Percentiles rank a stretch among this genome's conserved stretches.
These are phyloP conservation scores for Habropoda laboriosa DNA, from an alignment of 1,140 invertebrate genomes.

Conservation along the genomic window DNA sequence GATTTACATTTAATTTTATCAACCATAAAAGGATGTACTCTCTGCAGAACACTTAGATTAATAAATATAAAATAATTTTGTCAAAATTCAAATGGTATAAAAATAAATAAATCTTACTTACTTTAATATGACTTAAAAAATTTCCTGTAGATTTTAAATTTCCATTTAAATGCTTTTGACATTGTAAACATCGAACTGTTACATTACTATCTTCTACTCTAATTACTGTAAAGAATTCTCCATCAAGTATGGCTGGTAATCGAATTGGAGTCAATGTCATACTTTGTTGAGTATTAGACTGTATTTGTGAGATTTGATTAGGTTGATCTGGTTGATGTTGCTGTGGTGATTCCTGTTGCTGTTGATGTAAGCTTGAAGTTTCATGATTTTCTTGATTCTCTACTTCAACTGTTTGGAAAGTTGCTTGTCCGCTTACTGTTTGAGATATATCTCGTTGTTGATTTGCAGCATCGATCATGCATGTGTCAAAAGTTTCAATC, in stretches of 20 bases:
- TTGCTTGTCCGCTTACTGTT: conserved; percentile 60
- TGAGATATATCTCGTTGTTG: conserved; percentile 72
- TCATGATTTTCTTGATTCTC: conserved; percentile 72
- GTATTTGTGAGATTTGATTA: conserved; percentile 68
- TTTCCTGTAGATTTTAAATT: conserved; percentile 81
- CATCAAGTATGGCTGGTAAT: conserved; percentile 80
- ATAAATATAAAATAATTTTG: conserved; percentile 30
- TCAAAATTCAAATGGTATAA: background rate
- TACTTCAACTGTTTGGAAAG: conserved; percentile 54
- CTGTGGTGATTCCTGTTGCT: conserved; percentile 32
- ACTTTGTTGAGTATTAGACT: conserved; percentile 71
- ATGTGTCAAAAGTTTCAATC: conserved; percentile 78
- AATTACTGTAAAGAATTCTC: conserved; percentile 79
- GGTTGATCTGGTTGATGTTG: conserved; percentile 48
- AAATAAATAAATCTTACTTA: conserved; percentile 70
- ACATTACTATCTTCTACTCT: conserved; percentile 79
- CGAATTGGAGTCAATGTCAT: conserved; percentile 77
- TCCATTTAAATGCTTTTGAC: conserved; percentile 78
- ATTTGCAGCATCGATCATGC: conserved; percentile 71
- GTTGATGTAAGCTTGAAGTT: conserved; percentile 46
- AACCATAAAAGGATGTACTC: conserved; percentile 78
- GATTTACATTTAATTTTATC: conserved; percentile 80
- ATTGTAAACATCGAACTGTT: conserved; percentile 78
- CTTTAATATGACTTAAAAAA: conserved; percentile 81
- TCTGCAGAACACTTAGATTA: conserved; percentile 68